Base-by-base conservation (phyloP, 2,113 vertebrate species). In the Canis aureus region DNA sequence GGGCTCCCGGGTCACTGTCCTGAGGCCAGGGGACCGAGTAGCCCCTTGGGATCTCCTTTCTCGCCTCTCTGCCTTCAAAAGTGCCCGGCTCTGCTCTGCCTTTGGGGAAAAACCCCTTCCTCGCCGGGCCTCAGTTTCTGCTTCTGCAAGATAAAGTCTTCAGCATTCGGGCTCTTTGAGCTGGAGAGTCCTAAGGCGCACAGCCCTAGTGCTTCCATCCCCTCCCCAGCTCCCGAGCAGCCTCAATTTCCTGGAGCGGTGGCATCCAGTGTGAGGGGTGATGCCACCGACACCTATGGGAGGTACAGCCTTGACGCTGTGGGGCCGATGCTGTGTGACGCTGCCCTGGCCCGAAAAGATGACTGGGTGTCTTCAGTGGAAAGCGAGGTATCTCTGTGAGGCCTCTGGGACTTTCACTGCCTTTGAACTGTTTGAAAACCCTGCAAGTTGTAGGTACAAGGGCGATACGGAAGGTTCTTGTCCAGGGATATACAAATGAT, bases 91-190 rank as follows among this genome's bases (percentile, higher is more conserved):
- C 53, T 38, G 73, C 35, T 91, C 2, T 81, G 57, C 74, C 62
- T 87, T 78, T 51, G 55, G 93, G 93, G 62, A 90, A 95, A 95
- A 92, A 74, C 27, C 22, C 67, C 20, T 90, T 89, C 19, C 23
- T 83, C 43, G 82, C 25, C 53, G 74, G 38, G 7, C n/a, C 79
- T 60, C 53, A 20, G 8, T 76, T 79, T 66, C 80, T 73, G n/a
- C 66, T 67, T 83, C 35, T 89, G 19, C 74, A 60, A 81, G 89
- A 94, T 29, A 57, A 78, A 86, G 69, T 84, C 78, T 35, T 81
- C 51, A 20, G 35, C 29, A 3, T 60, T 67, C n/a, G 76, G 20
- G 49, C 76, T 78, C 20, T 66, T 6, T 62, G 80, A 60, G 74
- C 49, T 90, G 17, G 73, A 67, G 27, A 78, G 49, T 69, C 49